A percentile compares a stretch with the other conserved stretches of the same genome.
Conservation (phyloP, 1,140 invertebrate species). For the Drosophila truncata region DNA sequence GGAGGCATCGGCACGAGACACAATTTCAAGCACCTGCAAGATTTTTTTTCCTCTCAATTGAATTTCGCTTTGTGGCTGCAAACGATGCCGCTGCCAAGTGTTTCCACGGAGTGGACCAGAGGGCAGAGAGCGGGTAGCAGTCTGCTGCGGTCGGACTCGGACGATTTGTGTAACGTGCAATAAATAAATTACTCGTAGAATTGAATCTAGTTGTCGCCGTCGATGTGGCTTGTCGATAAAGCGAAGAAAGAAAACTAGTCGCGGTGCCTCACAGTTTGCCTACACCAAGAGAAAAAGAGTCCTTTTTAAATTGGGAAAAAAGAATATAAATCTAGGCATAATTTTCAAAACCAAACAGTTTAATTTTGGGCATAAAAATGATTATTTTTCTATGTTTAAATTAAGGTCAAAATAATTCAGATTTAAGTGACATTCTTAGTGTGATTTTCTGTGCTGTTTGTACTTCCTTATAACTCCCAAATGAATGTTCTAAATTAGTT, state of each 20-base stretch:
- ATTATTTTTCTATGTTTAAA: too few relatives aligned
- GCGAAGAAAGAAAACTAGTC: conserved; percentile 68
- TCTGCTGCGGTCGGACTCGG: conserved; percentile 53
- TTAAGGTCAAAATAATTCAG: not conserved
- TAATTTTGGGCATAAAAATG: not conserved
- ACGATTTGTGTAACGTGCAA: conserved; percentile 75
- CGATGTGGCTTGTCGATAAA: conserved; percentile 60
- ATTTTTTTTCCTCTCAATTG: conserved; percentile 68
- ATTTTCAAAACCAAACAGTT: not conserved
- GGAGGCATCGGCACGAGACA: conserved; percentile 57
- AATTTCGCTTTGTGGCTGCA: conserved; percentile 63
- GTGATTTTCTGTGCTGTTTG: not conserved
- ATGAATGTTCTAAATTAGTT: not conserved
- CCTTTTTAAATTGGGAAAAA: too few relatives aligned
- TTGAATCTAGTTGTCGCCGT: conserved; percentile 72
- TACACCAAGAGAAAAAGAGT: not conserved
- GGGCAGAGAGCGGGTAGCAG: not conserved
- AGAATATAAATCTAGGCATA: accelerated
- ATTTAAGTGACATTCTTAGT: not conserved
- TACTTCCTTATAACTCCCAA: not conserved
- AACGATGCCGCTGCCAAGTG: conserved; percentile 59
- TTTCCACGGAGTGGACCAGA: not conserved
- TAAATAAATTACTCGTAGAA: conserved; percentile 75
- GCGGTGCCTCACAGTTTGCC: conserved; percentile 29
- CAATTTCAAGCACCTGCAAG: conserved; percentile 72